Evolutionary conservation across 2,113 vertebrate species (phyloP), one percentile per base, ranked within the genome.

Genomic region (Megaptera novaeangliae): DNA sequence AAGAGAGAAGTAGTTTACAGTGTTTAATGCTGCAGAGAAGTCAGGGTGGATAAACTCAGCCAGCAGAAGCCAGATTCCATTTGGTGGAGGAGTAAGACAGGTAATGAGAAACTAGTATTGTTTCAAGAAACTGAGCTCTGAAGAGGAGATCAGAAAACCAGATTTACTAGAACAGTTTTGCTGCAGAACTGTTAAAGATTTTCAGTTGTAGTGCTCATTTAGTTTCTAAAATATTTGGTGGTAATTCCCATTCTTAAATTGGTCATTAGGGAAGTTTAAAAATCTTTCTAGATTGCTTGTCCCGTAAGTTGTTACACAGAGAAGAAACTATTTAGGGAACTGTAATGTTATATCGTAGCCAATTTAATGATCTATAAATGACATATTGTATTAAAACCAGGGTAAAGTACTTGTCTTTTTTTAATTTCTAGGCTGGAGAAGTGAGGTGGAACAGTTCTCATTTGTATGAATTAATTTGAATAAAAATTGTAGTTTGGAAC

Each of bases 141-240:
- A 63, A 77, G 31, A 81, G 55, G 14, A 87, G 23, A 41, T 81
- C 27, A 91, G 55, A 90, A 15, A 97, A 87, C 49, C 18, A 81
- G 31, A 59, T 91, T 91, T 90, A 41, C 11, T 88, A 55, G 6
- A 72, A 86, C 17, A 68, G 6, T 85, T 97, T 85, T 94, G n/a
- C 55, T 83, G 15, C 4, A 89, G 63, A 82, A 83, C 14, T 88
- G 20, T 77, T 88, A 81, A 75, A 88, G 66, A 88, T 90, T 90
- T 96, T 94, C 39, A 66, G 0, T 88, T 88, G 8, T 82, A 78
- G 34, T 91, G 17, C 25, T 92, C 21, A 34, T 89, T 92, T 78
- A 59, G 46, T 96, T 97, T 96, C 94, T 96, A 57, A 84, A 57
- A 36, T 91, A 59, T 34, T 71, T 94, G 80, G 25, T 84, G 41